Conservation (phyloP, 2,797 vertebrate species). For the Prunella strophiata region DNA sequence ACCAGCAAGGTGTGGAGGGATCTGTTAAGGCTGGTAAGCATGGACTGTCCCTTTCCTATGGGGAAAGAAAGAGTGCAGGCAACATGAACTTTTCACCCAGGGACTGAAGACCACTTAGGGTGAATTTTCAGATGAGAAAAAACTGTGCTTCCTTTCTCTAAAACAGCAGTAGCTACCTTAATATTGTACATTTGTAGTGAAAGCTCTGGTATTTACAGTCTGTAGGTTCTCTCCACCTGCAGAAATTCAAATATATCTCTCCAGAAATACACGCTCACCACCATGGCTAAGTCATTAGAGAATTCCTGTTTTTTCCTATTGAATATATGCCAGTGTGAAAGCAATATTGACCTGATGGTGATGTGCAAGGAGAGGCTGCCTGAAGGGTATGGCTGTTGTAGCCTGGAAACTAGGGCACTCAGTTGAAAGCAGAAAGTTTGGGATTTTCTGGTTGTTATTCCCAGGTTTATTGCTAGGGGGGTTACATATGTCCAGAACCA, state of each 20-base stretch:
- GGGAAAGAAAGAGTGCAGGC: background rate
- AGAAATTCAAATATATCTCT: background rate
- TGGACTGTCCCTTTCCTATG: background rate
- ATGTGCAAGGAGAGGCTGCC: background rate
- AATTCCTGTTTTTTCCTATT: background rate
- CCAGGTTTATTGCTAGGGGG: background rate
- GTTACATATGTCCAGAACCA: background rate
- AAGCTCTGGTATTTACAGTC: background rate
- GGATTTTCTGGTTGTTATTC: background rate
- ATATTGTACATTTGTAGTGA: background rate
- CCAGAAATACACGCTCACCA: fast-evolving
- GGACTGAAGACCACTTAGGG: background rate
- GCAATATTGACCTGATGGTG: background rate
- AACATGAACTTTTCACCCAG: background rate
- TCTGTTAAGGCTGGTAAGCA: background rate
- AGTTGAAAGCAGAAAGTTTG: background rate
- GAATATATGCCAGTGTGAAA: background rate
- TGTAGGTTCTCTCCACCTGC: background rate
- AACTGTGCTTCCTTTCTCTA: background rate
- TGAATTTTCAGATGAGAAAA: background rate
- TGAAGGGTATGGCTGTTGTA: background rate
- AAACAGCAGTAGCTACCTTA: background rate
- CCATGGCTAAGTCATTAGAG: fast-evolving
- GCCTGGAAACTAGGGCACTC: background rate
- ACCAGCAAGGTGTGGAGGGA: background rate